Evolutionary conservation across 1,140 invertebrate genomes (phyloP).

Genomic region (Battus philenor): DNA sequence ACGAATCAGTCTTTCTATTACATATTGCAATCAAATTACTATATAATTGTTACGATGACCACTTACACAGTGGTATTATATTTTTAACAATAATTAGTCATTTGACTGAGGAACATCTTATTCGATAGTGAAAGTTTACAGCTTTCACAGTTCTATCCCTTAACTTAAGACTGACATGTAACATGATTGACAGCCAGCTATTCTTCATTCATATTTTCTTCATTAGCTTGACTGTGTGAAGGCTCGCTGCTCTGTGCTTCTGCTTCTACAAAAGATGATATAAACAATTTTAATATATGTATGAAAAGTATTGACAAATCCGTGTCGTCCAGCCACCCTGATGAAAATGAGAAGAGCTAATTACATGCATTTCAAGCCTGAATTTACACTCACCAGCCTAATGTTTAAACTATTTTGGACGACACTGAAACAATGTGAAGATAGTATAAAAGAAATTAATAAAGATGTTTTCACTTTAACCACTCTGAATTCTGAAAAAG

Average conservation of each 20-base stretch:
- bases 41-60: conserved; percentile 18
- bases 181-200: conserved; percentile 26
- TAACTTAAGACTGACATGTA: conserved; percentile 26
- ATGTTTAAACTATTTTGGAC: conserved; percentile 59
- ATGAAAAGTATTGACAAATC: not conserved
- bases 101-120: conserved; percentile 29
- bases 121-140: conserved; percentile 27
- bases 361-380: conserved; percentile 35
- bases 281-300: conserved; percentile 17
- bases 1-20: conserved; percentile 53
- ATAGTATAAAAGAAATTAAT: conserved; percentile 21
- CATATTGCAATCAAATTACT: conserved; percentile 39
- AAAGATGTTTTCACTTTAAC: conserved; percentile 20
- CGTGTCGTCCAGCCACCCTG: not conserved
- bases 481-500: no score
- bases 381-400: conserved; percentile 25
- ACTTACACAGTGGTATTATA: conserved; percentile 5
- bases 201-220: conserved; percentile 29
- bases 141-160: conserved; percentile 32
- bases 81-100: conserved; percentile 21
- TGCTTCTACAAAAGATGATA: conserved; percentile 54
- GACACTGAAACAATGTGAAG: conserved; percentile 71
- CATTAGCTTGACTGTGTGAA: conserved; percentile 53
- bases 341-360: conserved; percentile 6
- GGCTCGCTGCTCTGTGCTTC: conserved; percentile 51